phyloP scores from a whole-genome alignment of 1,140 invertebrate genomes.

The Eurosta solidaginis region DNA sequence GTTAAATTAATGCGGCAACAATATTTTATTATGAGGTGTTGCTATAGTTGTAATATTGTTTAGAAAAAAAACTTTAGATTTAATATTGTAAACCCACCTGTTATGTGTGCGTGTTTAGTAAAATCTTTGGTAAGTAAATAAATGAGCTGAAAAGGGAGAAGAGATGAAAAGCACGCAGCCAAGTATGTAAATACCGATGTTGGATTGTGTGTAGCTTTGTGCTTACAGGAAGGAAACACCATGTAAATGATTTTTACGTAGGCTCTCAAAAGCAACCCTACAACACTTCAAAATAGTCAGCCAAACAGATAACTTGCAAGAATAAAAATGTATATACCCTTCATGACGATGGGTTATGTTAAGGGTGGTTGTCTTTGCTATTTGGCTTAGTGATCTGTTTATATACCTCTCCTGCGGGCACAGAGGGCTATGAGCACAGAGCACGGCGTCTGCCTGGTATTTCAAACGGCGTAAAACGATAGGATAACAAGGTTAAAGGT shows the following conservation, averaged over 20 bases:
- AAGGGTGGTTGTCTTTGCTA: too few species aligned
- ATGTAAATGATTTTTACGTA: neutral
- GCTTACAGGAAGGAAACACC: slow-evolving; percentile 10
- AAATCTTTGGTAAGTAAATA: neutral
- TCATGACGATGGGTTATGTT: too few species aligned
- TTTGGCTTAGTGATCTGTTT: too few species aligned
- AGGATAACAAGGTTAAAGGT: too few species aligned
- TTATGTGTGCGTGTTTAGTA: neutral
- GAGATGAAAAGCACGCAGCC: neutral
- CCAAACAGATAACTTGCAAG: neutral
- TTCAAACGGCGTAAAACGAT: too few species aligned
- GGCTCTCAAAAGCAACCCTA: neutral
- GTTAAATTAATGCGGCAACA: slow-evolving; percentile 13
- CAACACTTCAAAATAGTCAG: too few species aligned
- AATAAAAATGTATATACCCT: too few species aligned
- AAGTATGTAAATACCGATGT: neutral
- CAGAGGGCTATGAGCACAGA: too few species aligned
- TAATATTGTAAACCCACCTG: slow-evolving; percentile 22
- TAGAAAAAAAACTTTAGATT: neutral
- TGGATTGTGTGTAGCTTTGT: neutral
- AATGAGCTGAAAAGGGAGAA: neutral
- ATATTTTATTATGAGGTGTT: neutral
- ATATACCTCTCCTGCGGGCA: too few species aligned
- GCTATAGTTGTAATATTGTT: neutral
- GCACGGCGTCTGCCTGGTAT: too few species aligned